Evolutionary conservation across 2,888 invertebrate genomes (phyloP).

Genomic region (Thalpophila matura): DNA sequence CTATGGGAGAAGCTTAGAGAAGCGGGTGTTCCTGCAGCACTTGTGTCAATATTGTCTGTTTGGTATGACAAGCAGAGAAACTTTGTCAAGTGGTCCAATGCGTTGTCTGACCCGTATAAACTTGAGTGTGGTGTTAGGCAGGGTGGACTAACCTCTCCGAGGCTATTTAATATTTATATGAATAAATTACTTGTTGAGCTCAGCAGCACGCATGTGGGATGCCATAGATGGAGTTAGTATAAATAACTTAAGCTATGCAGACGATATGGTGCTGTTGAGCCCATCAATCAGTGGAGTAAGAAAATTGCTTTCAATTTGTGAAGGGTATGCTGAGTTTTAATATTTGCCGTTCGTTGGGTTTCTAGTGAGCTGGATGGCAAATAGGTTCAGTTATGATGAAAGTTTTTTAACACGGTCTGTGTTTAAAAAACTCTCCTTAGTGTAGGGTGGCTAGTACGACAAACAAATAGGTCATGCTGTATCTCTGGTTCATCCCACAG

Average conservation of each 20-base stretch:
- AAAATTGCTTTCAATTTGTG: no score
- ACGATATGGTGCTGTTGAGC: conserved; percentile 1
- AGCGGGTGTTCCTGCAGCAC: neutral
- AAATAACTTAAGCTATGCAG: neutral
- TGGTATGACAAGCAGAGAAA: neutral
- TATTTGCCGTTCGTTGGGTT: no score
- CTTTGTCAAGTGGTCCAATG: neutral
- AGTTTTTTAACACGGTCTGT: no score
- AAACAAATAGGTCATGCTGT: no score
- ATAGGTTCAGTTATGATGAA: no score
- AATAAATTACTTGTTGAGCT: neutral
- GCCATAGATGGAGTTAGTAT: neutral
- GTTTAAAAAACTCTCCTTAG: no score
- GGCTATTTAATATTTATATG: neutral
- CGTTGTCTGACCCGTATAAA: neutral
- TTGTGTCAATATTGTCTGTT: neutral
- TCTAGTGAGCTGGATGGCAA: no score
- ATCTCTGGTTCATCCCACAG: no score
- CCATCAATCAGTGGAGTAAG: no score
- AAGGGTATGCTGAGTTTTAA: no score
- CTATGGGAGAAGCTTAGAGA: neutral
- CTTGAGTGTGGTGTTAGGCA: conserved; percentile 1
- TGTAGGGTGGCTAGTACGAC: no score
- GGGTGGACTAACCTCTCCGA: neutral
- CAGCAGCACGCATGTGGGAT: conserved; percentile 4